Base-by-base conservation (phyloP, 2,797 vertebrate species). In the Pteronotus mesoamericanus region DNA sequence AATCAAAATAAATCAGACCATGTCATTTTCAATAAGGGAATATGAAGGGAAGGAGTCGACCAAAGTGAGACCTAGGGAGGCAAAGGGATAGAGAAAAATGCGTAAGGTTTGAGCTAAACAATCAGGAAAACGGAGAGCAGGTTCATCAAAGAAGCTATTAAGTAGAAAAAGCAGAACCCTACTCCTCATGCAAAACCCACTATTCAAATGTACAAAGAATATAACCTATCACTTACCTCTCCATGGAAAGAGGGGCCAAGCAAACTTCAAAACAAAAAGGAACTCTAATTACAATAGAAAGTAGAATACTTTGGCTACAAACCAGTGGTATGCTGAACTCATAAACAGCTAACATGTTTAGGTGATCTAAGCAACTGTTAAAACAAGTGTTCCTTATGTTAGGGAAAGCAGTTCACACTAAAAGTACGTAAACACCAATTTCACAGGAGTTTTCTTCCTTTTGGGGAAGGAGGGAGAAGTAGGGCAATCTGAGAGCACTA, bases 261-360 rank as follows among this genome's bases (percentile, higher is more conserved):
- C 95, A 97, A 97, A 97, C 97, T 97, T 97, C 96, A 97, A 97
- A 97, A 98, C 93, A 98, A 94, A 97, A 97, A 94, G 86, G 94
- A 97, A 96, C 93, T 96, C 97, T 79, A 94, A 96, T 95, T 97
- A 97, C 90, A 97, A 96, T 8, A 96, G 34, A 88, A 96, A 93
- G 55, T 10, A 91, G 53, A 89, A 94, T n/a, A 82, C 26, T 94
- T 55, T 82, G 68, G 68, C 68, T 93, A 90, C 57, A 89, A 91
- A 89, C 93, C n/a, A 92, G 44, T 79, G 34, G 77, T 82, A 61
- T 39, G n/a, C 21, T 34, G 18, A 71, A 91, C 11, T 11, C 7
- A 82, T 37, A 55, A 72, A 95, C 9, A 90, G 64, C 34, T 44
- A 86, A 74, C 4, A 29, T 24, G 55, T 77, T 53, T n/a, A 68